Conservation (phyloP, 2,113 vertebrate species). For the Mobula hypostoma region DNA sequence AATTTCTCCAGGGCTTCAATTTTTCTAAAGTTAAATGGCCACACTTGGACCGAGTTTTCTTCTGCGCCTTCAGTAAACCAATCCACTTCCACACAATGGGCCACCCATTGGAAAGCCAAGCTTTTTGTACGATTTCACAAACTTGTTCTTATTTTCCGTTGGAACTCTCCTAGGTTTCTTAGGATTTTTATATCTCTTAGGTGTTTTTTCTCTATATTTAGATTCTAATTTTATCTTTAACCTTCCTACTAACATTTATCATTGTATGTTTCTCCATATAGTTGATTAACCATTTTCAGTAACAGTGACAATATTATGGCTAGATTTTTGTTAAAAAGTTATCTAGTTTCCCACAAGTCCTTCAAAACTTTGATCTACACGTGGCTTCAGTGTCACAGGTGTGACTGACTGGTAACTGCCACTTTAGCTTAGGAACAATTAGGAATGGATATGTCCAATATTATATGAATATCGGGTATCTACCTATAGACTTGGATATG, state of each 20-base stretch:
- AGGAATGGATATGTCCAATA: too few species aligned
- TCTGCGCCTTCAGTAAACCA: neutral
- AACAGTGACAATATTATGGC: too few species aligned
- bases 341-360: too few species aligned
- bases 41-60: neutral
- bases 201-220: neutral
- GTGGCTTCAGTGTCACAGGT: too few species aligned
- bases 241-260: neutral
- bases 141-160: neutral
- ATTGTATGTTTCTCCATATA: neutral
- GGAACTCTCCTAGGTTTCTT: neutral
- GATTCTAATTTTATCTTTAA: neutral
- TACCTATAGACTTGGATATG: too few species aligned
- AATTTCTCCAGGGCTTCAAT: neutral
- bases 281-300: too few species aligned
- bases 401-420: too few species aligned
- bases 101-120: too few species aligned
- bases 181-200: neutral
- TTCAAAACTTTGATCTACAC: too few species aligned
- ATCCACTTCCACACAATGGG: neutral
- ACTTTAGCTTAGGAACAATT: too few species aligned
- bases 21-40: neutral
- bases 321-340: too few species aligned
- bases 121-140: neutral
- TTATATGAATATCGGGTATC: too few species aligned